Evolutionary conservation across 1,140 invertebrate genomes (phyloP), one percentile per base, ranked within the genome.

Genomic region (Anagrus nilaparvatae): DNA sequence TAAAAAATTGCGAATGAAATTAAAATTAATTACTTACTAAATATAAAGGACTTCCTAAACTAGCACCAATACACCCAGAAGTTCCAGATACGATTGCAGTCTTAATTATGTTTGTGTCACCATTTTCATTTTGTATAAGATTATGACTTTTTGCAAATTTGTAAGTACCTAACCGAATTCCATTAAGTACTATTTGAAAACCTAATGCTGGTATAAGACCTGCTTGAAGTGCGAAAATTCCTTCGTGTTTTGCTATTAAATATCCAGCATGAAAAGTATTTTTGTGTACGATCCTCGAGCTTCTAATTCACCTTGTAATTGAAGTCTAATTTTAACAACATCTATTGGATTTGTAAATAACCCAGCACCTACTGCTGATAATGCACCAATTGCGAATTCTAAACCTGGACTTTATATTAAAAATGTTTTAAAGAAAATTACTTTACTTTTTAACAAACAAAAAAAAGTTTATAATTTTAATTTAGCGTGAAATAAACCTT

Each of bases 241-340:
- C 80, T 59, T 84, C 82, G 33, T 68, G 67, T 48, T 72, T 75
- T 2, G 70, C 77, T 46, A 83, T 75, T 3, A 73, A 63, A 44
- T 76, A 78, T 35, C 75, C 72, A 3, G 79, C 79, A 58, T 84
- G 81, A 37, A 81, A 66, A 2, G 80, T 75, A 55, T 81, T 82
- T 28, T 69, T 70, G 42, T 77, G 80, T 81, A 80, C 3, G 73
- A 59, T 1, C 85, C 84, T 31, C 72, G 69, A 3, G 77, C 74
- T 46, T 78, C 72, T n/a, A 94, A 58, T 60, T 95, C 90, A 10
- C 90, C 90, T 65, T 94, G 89, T 1, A 94, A 65, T 60, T 95
- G 90, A 53, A 93, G 76, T 16, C 89, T 73, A 6, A 87, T 92
- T 68, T 95, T 95, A 1, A 91, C 75, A 3, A 93, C 86, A 59